Base-by-base conservation (phyloP, 2,113 vertebrate genomes). In the Globicephala melas region DNA sequence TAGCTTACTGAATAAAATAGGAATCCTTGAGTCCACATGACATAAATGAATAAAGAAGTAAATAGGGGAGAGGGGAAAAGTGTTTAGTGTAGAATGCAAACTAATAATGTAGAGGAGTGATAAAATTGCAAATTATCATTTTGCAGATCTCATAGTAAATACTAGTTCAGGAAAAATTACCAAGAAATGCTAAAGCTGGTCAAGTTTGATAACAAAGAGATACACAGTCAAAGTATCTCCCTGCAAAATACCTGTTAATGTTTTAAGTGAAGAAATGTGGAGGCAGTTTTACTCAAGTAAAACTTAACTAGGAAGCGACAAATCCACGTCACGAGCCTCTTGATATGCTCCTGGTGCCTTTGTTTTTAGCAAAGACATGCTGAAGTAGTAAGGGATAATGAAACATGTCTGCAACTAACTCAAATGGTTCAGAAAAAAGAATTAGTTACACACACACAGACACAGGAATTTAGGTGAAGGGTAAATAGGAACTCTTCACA, bases 261-360 rank as follows among this genome's bases (percentile, higher is more conserved):
- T 17, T 63, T 50, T 28, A 38, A 9, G 21, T 8, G 50, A 41
- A 23, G 53, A 31, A 47, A 28, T 8, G 5, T 0, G 0, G 41
- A 71, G 53, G 17, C 53, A 44, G 62, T 25, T 18, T 33, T 50
- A 25, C 3, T 50, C 11, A 3, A 82, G 13, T 10, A 60, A 36
- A 36, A 28, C 36, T 41, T 71, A 5, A 6, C 53, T 21, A 23
- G 13, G 17, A 70, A 67, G 47, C 28, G 23, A 38, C 47, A 53
- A 12, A 28, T 6, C 23, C n/a, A 23, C 28, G 25, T 7, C 53
- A 8, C 13, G 4, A 23, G 50, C 36, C 70, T 89, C 38, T 21
- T 4, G 20, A n/a, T 6, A 10, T 2, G 2, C 5, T 4, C 36
- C 28, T 3, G 8, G 18, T 23, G 17, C 60, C 60, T 26, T 62